phyloP scores from a whole-genome alignment of 2,888 invertebrate genomes.

The Pedicia rivosa region DNA sequence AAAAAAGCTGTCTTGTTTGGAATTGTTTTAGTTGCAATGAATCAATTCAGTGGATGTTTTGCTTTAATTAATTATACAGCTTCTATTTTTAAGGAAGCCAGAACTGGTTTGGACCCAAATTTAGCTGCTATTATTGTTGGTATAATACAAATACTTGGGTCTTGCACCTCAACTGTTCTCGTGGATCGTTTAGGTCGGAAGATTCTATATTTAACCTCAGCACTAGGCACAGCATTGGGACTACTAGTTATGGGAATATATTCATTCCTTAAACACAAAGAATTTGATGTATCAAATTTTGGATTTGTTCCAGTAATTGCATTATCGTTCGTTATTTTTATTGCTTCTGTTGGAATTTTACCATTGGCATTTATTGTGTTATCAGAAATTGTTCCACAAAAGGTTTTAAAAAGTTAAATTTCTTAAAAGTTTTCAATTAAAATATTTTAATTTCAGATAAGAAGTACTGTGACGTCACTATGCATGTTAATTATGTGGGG shows the following conservation, averaged over 20 bases:
- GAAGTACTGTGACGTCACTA: no score
- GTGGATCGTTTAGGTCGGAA: conserved; percentile 24
- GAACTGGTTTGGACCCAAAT: conserved; percentile 23
- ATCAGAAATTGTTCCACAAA: conserved; percentile 23
- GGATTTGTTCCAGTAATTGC: conserved; percentile 21
- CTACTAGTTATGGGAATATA: conserved; percentile 19
- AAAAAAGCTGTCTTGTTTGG: conserved; percentile 23
- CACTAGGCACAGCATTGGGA: conserved; percentile 18
- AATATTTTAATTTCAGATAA: no score
- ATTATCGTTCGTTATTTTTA: conserved; percentile 21
- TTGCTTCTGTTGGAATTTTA: conserved; percentile 22
- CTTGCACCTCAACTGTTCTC: conserved; percentile 19
- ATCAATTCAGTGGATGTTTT: conserved; percentile 26
- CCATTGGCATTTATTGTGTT: conserved; percentile 22
- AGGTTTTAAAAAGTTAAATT: no score
- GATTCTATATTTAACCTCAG: conserved; percentile 9
- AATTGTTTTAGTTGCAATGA: conserved; percentile 20
- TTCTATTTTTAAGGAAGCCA: conserved; percentile 24
- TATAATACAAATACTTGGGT: conserved; percentile 21
- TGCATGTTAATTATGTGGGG: no score
- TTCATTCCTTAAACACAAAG: conserved; percentile 13
- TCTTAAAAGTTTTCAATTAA: no score
- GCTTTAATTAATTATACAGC: conserved; percentile 28
- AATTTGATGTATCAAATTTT: conserved; percentile 15
- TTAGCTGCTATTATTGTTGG: conserved; percentile 19